Conservation (phyloP, 2,113 vertebrate species). For the Oncorhynchus keta region DNA sequence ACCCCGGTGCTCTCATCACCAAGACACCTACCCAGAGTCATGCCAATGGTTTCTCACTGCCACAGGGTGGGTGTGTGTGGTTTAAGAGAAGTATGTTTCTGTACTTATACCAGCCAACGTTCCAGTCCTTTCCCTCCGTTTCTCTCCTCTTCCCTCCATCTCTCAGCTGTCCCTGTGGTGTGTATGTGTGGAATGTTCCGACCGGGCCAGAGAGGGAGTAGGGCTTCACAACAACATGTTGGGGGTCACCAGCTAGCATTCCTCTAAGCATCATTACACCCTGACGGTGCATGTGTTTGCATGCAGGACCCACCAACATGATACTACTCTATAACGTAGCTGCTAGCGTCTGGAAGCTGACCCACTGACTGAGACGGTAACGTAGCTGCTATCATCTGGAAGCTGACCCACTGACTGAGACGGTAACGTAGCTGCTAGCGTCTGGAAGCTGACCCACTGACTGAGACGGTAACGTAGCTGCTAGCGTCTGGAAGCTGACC, state of each 20-base stretch:
- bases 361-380: too few relatives aligned
- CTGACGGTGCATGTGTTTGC: constrained; percentile 4
- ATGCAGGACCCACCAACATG: not conserved
- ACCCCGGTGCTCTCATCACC: constrained; percentile 16
- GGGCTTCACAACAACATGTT: constrained; percentile 5
- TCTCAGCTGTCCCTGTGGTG: not conserved
- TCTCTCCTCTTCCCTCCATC: not conserved
- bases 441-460: too few relatives aligned
- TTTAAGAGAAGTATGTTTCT: not conserved
- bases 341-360: too few relatives aligned
- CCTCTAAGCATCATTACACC: not conserved
- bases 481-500: too few relatives aligned
- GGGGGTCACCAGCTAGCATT: not conserved
- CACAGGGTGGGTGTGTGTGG: not conserved
- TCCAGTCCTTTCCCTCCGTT: not conserved
- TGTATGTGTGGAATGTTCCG: constrained; percentile 3
- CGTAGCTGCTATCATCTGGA: too few relatives aligned
- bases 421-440: too few relatives aligned
- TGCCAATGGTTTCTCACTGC: not conserved
- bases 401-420: too few relatives aligned
- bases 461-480: too few relatives aligned
- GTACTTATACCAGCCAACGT: constrained; percentile 1
- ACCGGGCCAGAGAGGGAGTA: not conserved
- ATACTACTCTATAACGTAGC: not conserved
- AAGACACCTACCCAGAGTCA: constrained; percentile 17